Conservation (phyloP, 2,113 vertebrate species). For the Ifrita kowaldi region DNA sequence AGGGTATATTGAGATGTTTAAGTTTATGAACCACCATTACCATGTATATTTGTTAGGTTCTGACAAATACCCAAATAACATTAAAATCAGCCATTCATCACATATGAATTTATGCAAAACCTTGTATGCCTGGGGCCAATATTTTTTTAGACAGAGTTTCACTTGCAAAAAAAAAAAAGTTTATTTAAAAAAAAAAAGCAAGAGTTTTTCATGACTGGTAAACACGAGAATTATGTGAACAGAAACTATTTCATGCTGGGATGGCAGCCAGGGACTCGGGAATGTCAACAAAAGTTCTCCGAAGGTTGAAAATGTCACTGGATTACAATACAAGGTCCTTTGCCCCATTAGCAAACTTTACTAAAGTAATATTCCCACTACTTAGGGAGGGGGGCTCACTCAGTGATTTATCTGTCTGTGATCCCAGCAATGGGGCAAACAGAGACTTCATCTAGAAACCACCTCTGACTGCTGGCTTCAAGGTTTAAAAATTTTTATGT, state of each 20-base stretch:
- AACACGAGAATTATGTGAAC: slow-evolving; percentile 80
- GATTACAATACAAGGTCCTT: slow-evolving; percentile 79
- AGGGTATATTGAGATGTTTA: slow-evolving; percentile 82
- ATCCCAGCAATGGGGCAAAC: neutral
- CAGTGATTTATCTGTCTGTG: neutral
- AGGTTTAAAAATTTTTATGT: neutral
- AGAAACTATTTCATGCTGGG: slow-evolving; percentile 83
- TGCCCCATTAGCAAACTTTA: slow-evolving; percentile 63
- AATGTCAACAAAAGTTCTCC: slow-evolving; percentile 78
- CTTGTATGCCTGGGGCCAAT: slow-evolving; percentile 77
- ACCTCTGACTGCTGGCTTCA: neutral
- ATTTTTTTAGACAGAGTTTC: slow-evolving; percentile 79
- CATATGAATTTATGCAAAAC: slow-evolving; percentile 82
- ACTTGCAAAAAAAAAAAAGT: slow-evolving; percentile 60
- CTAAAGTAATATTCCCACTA: slow-evolving; percentile 44
- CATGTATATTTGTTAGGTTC: slow-evolving; percentile 79
- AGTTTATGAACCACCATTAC: slow-evolving; percentile 76
- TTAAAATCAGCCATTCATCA: slow-evolving; percentile 84
- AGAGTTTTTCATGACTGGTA: slow-evolving; percentile 81
- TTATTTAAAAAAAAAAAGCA: slow-evolving; percentile 67
- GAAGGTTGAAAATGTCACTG: slow-evolving; percentile 77
- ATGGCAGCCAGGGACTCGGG: slow-evolving; percentile 75
- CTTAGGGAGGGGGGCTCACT: neutral
- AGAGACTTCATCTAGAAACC: slow-evolving; percentile 5
- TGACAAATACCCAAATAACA: slow-evolving; percentile 82